Evolutionary conservation across 2,797 vertebrate species (phyloP).

Genomic region (Danio jaintianensis): DNA sequence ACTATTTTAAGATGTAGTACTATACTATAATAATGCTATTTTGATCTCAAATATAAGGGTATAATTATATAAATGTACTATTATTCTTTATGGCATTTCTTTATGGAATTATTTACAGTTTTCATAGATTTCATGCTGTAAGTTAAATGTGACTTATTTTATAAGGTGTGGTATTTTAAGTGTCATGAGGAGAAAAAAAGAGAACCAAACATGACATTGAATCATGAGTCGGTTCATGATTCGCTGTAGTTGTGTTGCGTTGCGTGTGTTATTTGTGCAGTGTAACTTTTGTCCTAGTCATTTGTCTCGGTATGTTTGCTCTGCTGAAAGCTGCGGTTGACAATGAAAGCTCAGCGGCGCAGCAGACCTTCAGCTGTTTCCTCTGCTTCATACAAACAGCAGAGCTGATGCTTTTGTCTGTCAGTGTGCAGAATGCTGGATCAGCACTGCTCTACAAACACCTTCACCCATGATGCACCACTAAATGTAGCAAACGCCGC

Average conservation of each 20-base stretch:
- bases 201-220: not conserved
- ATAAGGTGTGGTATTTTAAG: not conserved
- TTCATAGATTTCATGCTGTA: not conserved
- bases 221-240: not conserved
- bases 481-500: not conserved
- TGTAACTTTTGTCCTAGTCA: not conserved
- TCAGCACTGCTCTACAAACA: constrained; percentile 68
- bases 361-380: constrained; percentile 63
- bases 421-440: constrained; percentile 68
- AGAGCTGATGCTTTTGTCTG: constrained; percentile 76
- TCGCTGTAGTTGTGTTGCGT: not conserved
- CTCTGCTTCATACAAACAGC: constrained; percentile 71
- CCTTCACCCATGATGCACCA: constrained; percentile 13
- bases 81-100: not conserved
- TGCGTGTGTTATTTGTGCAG: not conserved
- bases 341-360: constrained; percentile 9
- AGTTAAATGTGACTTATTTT: too few species aligned
- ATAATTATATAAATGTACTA: not conserved
- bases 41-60: not conserved
- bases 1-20: too few species aligned
- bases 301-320: not conserved
- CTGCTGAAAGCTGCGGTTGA: constrained; percentile 10
- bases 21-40: too few species aligned
- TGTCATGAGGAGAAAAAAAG: not conserved
- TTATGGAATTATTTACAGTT: too few species aligned